Conservation (phyloP, 2,797 vertebrate genomes). For the Rhodeus uyekii region DNA sequence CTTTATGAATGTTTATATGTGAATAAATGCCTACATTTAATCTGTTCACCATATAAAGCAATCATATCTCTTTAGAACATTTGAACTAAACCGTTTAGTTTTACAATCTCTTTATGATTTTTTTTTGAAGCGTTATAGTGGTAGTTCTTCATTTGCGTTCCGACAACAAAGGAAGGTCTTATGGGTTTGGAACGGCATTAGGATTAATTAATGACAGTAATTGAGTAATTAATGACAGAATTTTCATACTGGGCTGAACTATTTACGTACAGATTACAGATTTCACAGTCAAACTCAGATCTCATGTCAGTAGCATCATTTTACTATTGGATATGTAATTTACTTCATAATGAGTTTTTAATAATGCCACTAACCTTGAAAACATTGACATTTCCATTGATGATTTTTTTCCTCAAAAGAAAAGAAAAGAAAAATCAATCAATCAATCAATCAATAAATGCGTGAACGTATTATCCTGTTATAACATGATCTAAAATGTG, state of each 20-base stretch:
- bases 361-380: neutral
- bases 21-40: too few species aligned
- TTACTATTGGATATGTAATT: neutral
- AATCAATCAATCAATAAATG: too few species aligned
- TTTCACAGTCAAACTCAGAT: neutral
- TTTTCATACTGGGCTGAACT: neutral
- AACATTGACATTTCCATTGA: neutral
- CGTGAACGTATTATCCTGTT: too few species aligned
- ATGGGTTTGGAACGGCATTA: neutral
- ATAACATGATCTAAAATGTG: too few species aligned
- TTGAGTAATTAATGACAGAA: neutral
- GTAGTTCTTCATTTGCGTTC: neutral
- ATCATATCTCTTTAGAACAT: too few species aligned
- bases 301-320: neutral
- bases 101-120: too few species aligned
- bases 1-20: too few species aligned
- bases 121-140: too few species aligned
- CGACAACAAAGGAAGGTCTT: neutral
- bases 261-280: neutral
- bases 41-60: too few species aligned
- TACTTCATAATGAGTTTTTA: neutral
- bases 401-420: neutral
- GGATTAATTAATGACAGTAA: neutral
- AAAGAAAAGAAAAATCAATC: too few species aligned
- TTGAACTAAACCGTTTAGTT: too few species aligned